Conservation (phyloP, 2,113 vertebrate species). For the Oncorhynchus kisutch region DNA sequence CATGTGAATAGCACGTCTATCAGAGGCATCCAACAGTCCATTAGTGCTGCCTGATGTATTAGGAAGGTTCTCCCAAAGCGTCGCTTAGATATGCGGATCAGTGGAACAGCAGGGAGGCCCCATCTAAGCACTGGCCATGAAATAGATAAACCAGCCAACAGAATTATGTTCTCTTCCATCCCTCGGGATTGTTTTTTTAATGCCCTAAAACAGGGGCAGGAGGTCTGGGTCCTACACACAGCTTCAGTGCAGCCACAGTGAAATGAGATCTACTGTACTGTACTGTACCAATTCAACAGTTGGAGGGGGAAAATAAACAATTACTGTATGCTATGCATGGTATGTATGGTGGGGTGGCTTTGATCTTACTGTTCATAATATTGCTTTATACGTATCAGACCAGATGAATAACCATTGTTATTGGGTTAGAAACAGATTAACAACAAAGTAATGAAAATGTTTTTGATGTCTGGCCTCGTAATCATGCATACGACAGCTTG, state of each 20-base stretch:
- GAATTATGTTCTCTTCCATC: slow-evolving; percentile 34
- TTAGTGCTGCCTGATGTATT: background rate
- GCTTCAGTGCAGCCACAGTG: slow-evolving; percentile 4
- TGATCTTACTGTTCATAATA: background rate
- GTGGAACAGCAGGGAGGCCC: slow-evolving; percentile 21
- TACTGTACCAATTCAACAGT: background rate
- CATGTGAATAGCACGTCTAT: too few relatives aligned
- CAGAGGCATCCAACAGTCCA: background rate
- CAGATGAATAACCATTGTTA: background rate
- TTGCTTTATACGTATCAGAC: background rate
- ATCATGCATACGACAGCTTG: background rate
- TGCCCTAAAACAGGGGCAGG: slow-evolving; percentile 17
- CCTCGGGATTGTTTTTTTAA: slow-evolving; percentile 41
- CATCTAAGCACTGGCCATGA: slow-evolving; percentile 21
- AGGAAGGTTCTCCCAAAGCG: background rate
- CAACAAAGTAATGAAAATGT: background rate
- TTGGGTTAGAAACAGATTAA: background rate
- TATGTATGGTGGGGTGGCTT: background rate
- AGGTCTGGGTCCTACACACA: slow-evolving; percentile 1
- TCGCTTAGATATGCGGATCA: slow-evolving; percentile 18
- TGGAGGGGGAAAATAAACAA: background rate
- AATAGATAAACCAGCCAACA: slow-evolving; percentile 35
- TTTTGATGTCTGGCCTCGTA: background rate
- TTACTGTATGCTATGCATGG: background rate
- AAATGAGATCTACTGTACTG: background rate